Evolutionary conservation across 2,113 vertebrate species (phyloP), one percentile per base, ranked within the genome.

Genomic region (Oceanites oceanicus): DNA sequence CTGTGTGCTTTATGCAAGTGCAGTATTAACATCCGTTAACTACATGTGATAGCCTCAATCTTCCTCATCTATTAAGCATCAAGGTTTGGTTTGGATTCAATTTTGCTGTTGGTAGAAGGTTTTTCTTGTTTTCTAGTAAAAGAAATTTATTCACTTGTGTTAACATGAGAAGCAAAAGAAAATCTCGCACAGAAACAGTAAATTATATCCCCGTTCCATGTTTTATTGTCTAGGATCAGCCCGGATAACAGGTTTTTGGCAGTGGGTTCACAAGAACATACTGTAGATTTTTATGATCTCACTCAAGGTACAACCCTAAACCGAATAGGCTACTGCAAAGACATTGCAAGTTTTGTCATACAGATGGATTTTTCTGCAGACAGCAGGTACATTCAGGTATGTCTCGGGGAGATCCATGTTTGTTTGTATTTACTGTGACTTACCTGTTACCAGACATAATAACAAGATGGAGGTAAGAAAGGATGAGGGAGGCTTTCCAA

Each of bases 361-460:
- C 99, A 99, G 98, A 98, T 99, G 90, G 99, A 99, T 95, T 99
- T 99, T 92, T 99, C 99, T 36, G 99, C 99, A 3, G 99, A 99
- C 97, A 98, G 99, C 98, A 99, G 97, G 90, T 99, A 99, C 96
- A 99, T 99, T 82, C 98, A 99, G 99, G 99, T 99, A 97, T 2
- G 97, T 40, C 55, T 82, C 22, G 7, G 58, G 30, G 0, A 6
- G 56, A 15, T 13, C 44, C 10, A 0, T 0, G 7, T 29, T 34
- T 4, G 44, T 36, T 40, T 4, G 5, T 12, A 1, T 29, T 62
- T 13, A 5, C 7, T 30, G 30, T 30, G 16, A 50, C 44, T 45
- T 25, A 2, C 12, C 38, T 27, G 11, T n/a, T 47, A 22, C 1
- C 30, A 30, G 49, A 15, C 40, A 8, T 29, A 20, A 7, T 15